Conservation (phyloP, 2,113 vertebrate genomes). For the Rousettus leschenaultii region DNA sequence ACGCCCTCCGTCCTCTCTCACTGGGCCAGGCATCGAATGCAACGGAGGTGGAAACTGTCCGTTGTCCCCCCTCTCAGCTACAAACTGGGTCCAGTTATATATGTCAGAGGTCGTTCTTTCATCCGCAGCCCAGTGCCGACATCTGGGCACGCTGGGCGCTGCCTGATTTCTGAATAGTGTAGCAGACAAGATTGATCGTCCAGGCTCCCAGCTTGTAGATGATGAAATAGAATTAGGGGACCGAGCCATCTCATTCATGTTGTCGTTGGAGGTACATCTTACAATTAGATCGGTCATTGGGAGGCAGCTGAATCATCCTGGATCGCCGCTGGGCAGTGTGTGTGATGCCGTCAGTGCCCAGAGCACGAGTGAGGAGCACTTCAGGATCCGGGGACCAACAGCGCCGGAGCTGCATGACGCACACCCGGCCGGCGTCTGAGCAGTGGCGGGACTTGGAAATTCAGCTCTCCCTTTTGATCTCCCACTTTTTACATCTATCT, state of each 20-base stretch:
- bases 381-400: background rate
- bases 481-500: background rate
- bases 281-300: background rate
- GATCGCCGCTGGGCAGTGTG: background rate
- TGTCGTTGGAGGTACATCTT: background rate
- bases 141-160: background rate
- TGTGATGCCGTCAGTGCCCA: background rate
- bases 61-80: background rate
- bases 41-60: background rate
- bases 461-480: background rate
- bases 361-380: background rate
- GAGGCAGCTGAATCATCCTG: background rate
- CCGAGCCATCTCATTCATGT: background rate
- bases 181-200: background rate
- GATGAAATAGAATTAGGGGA: background rate
- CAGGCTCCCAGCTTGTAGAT: background rate
- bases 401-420: accelerated
- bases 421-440: accelerated
- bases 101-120: background rate
- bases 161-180: background rate
- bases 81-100: background rate
- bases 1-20: background rate
- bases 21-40: background rate
- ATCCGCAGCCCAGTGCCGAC: background rate
- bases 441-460: background rate